Evolutionary conservation across 2,113 vertebrate genomes (phyloP).

Genomic region (Ptyas mucosa): DNA sequence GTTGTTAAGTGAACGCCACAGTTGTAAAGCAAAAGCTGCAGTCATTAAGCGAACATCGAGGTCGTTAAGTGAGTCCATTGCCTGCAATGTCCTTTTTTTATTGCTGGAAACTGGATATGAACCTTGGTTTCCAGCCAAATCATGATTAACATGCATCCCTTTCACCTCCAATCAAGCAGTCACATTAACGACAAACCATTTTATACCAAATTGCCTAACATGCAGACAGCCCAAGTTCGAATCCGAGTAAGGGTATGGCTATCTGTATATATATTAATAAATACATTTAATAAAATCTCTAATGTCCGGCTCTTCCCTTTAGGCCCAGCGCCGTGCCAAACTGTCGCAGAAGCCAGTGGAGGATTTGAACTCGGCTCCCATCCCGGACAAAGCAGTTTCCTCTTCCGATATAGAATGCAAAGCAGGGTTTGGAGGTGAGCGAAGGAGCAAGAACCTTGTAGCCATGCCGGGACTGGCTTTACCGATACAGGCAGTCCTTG

Average conservation of each 20-base stretch:
- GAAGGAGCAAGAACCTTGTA: too few relatives aligned
- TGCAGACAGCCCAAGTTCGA: too few relatives aligned
- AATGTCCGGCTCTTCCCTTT: background rate
- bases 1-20: background rate
- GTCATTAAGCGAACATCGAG: background rate
- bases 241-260: too few relatives aligned
- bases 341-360: background rate
- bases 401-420: background rate
- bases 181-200: too few relatives aligned
- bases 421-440: background rate
- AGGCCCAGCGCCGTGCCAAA: slow-evolving; percentile 64
- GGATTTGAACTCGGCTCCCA: fast-evolving
- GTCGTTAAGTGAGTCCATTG: background rate
- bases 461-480: background rate
- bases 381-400: background rate
- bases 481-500: too few relatives aligned
- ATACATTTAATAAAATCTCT: background rate
- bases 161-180: too few relatives aligned
- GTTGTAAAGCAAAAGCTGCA: background rate
- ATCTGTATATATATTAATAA: background rate
- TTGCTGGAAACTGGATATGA: too few relatives aligned
- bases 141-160: too few relatives aligned
- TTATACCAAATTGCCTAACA: too few relatives aligned
- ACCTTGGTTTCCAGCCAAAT: too few relatives aligned
- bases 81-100: too few relatives aligned